phyloP scores from a whole-genome alignment of 2,797 vertebrate genomes.

The Poliocrania exsul region DNA sequence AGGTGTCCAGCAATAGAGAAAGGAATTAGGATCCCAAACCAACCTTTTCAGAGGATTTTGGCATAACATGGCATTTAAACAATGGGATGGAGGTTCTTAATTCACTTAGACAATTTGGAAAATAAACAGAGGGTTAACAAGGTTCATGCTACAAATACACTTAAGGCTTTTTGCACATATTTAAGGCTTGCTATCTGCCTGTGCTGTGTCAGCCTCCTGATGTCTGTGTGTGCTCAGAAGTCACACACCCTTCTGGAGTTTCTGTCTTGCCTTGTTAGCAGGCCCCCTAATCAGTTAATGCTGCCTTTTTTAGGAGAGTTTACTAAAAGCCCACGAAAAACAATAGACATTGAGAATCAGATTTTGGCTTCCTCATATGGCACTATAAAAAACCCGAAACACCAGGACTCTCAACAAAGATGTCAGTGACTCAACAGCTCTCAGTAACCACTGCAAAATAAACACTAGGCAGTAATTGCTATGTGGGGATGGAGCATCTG shows the following conservation, averaged over 20 bases:
- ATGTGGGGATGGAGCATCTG: constrained; percentile 17
- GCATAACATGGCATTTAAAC: background rate
- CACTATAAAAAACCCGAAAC: background rate
- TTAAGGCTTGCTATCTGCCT: background rate
- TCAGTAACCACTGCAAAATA: constrained; percentile 52
- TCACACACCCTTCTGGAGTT: background rate
- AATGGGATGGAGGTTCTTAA: background rate
- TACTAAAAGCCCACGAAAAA: constrained; percentile 2
- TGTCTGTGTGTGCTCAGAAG: background rate
- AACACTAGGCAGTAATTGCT: constrained; percentile 34
- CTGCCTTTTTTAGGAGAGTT: background rate
- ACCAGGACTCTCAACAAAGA: constrained; percentile 19
- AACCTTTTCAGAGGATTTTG: background rate
- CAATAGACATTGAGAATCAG: background rate
- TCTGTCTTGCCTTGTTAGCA: background rate
- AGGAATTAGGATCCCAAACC: background rate
- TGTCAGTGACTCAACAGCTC: constrained; percentile 58
- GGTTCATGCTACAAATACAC: background rate
- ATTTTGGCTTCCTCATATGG: background rate
- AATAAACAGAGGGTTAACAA: background rate
- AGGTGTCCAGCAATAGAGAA: background rate
- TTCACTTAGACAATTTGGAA: background rate
- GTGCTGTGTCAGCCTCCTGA: background rate
- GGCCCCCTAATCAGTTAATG: background rate
- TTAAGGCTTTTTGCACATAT: background rate